phyloP scores from a whole-genome alignment of 2,113 vertebrate species.

The Tretioscincus oriximinensis region DNA sequence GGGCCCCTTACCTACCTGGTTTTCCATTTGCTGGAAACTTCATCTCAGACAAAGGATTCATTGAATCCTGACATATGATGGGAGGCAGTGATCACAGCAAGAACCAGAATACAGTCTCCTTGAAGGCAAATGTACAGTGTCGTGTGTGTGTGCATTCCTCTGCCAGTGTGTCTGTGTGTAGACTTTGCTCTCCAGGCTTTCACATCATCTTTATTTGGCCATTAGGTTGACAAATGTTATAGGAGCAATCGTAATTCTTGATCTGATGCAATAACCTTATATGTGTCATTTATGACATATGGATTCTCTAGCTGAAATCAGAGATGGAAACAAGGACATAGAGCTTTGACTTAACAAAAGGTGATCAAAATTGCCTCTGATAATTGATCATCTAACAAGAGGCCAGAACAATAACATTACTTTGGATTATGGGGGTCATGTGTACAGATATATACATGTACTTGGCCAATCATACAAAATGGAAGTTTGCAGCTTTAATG shows the following conservation, averaged over 20 bases:
- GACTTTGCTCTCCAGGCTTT: neutral
- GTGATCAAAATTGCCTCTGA: too few species aligned
- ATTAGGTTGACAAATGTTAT: neutral
- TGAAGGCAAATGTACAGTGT: neutral
- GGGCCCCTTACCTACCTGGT: too few species aligned
- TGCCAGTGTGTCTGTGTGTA: neutral
- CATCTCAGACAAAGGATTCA: neutral
- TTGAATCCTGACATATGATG: neutral
- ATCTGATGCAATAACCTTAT: neutral
- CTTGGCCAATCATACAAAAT: too few species aligned
- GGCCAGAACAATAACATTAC: too few species aligned
- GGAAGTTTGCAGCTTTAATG: too few species aligned
- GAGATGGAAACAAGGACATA: neutral
- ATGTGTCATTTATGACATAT: neutral
- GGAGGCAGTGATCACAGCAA: neutral
- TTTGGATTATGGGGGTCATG: too few species aligned
- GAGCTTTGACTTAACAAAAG: too few species aligned
- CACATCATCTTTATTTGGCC: neutral
- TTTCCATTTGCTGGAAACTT: too few species aligned
- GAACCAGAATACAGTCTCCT: neutral
- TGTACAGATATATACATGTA: too few species aligned
- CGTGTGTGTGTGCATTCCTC: neutral
- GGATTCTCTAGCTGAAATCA: neutral
- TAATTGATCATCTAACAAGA: too few species aligned
- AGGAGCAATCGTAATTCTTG: neutral